Percentiles rank a stretch among this genome's conserved stretches.
phyloP scores from a whole-genome alignment of 2,113 vertebrate species.

The Perca flavescens region DNA sequence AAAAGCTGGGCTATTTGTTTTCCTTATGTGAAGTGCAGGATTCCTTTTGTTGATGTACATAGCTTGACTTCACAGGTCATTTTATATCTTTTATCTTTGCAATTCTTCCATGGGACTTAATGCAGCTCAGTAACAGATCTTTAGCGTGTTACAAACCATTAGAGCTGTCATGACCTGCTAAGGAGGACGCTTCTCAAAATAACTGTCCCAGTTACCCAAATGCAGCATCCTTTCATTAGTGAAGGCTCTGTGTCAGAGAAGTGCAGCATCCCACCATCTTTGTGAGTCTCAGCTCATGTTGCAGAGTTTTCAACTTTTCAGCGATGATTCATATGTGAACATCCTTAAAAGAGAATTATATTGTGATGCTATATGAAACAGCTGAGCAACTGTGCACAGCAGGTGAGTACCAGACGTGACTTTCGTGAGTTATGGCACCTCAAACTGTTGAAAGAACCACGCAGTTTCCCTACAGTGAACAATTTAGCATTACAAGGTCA shows the following conservation, averaged over 20 bases:
- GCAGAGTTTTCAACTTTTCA: constrained; percentile 18
- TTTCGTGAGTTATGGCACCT: constrained; percentile 19
- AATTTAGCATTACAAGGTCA: constrained; percentile 51
- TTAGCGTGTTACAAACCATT: constrained; percentile 44
- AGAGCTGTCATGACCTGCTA: constrained; percentile 67
- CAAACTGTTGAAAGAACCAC: constrained; percentile 15
- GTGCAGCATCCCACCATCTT: constrained; percentile 38
- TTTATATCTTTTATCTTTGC: neutral
- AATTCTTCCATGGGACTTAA: neutral
- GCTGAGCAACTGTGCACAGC: constrained; percentile 24
- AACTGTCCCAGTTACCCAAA: constrained; percentile 77
- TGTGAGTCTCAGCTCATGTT: constrained; percentile 13
- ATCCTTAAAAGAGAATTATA: neutral
- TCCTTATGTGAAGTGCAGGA: neutral
- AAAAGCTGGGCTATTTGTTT: constrained; percentile 1
- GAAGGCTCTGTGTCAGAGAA: constrained; percentile 47
- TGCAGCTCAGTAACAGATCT: constrained; percentile 22
- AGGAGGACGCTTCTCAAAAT: constrained; percentile 68
- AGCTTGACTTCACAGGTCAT: neutral
- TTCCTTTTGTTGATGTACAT: neutral
- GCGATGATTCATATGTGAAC: neutral
- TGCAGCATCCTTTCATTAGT: constrained; percentile 58
- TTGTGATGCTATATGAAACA: neutral
- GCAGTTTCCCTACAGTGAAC: constrained; percentile 12
- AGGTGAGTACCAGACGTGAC: constrained; percentile 9